Percentiles rank a stretch among this genome's conserved stretches.
Evolutionary conservation across 2,113 vertebrate species (phyloP).

Genomic region (Gavialis gangeticus): DNA sequence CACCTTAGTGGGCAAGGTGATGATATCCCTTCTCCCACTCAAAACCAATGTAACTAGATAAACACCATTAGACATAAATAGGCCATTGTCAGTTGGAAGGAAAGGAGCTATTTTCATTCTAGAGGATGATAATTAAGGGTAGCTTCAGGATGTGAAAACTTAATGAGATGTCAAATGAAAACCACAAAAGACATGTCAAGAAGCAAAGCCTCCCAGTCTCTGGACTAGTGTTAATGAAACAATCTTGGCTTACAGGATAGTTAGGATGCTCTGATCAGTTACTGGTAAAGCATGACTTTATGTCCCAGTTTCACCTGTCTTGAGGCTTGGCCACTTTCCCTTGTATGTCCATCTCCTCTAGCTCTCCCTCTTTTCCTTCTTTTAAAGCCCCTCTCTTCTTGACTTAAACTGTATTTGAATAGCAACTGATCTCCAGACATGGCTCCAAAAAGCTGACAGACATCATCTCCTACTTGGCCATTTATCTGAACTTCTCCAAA

Average conservation of each 20-base stretch:
- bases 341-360: background rate
- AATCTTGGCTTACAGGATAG: background rate
- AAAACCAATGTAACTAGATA: background rate
- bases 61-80: background rate
- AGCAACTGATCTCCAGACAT: background rate
- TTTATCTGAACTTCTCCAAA: background rate
- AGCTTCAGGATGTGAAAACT: conserved; percentile 4
- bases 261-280: background rate
- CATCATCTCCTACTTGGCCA: no score
- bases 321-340: no score
- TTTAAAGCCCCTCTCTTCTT: background rate
- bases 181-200: background rate
- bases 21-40: background rate
- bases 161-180: background rate
- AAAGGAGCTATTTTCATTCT: background rate
- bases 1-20: background rate
- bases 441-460: background rate
- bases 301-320: background rate
- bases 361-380: background rate
- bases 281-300: background rate
- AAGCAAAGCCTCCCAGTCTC: background rate
- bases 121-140: background rate
- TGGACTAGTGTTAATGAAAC: background rate
- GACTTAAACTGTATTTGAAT: background rate
- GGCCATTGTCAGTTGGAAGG: background rate